Conservation (phyloP, 2,797 vertebrate species). For the Heliangelus exortis region DNA sequence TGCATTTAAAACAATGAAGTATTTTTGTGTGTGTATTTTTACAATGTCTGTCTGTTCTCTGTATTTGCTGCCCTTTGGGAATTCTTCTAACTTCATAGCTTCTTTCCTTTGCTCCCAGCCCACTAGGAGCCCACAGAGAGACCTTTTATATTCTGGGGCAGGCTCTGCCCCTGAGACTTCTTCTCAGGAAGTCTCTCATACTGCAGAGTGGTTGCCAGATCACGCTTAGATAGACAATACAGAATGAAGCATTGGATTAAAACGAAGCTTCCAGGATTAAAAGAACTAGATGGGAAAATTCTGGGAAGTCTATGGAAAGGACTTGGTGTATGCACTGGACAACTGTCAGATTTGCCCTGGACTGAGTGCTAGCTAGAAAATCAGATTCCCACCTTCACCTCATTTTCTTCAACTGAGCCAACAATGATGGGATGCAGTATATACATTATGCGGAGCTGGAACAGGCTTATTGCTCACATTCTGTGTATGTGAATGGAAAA, state of each 20-base stretch:
- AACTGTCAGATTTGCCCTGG: background rate
- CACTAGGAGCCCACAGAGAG: constrained; percentile 8
- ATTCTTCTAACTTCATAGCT: constrained; percentile 19
- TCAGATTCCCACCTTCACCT: background rate
- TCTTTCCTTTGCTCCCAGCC: constrained; percentile 5
- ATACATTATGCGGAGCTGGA: background rate
- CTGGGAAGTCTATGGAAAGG: background rate
- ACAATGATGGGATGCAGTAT: background rate
- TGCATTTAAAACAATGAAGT: constrained; percentile 36
- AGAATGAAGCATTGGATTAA: background rate
- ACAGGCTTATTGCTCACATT: background rate
- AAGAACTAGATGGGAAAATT: background rate
- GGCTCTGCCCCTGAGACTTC: background rate
- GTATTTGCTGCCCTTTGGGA: constrained; percentile 15
- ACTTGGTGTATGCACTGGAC: background rate
- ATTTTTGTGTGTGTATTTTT: constrained; percentile 18
- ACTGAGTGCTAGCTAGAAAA: background rate
- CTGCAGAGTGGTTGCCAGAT: background rate
- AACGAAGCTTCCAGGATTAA: background rate
- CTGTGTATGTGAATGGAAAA: too few relatives aligned
- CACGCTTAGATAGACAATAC: background rate
- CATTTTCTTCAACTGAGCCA: background rate
- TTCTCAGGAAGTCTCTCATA: background rate
- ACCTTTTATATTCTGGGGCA: background rate
- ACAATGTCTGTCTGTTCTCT: constrained; percentile 45